Base-by-base conservation (phyloP, 1,140 invertebrate genomes). In the Drosophila orosa region DNA sequence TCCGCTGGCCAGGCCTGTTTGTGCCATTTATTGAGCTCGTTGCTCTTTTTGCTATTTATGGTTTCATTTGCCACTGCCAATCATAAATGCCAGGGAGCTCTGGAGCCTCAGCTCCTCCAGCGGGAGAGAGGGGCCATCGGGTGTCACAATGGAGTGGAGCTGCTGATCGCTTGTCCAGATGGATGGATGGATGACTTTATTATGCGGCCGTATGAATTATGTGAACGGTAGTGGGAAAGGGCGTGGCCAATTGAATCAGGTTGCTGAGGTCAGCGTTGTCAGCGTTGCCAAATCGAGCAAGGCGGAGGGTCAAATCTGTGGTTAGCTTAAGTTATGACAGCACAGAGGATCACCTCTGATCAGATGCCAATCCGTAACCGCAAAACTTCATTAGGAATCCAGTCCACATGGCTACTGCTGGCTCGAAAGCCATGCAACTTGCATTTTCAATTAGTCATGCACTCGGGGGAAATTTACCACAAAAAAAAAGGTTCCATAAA, bases 381-480 rank as follows among this genome's bases (percentile, higher is more conserved):
- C 82, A 86, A 87, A 87, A 72, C 45, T 83, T 87, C 74, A 82
- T 85, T 85, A 78, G 45, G 65, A 67, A 86, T 82, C 73, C 63
- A 63, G 58, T 56, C 22, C 24, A 62, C 39, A 44, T 42, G 5
- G 12, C 29, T 61, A 12, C 50, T 44, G 9, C 29, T 17, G n/a
- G 31, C 45, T 48, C 44, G 35, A 15, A 47, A 71, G 22, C 22
- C 56, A 52, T 22, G 29, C 24, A 42, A 19, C 58, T 60, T 56
- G 62, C 47, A 60, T 57, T 74, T 79, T 27, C 65, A 78, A 81
- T 81, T 81, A 42, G n/a, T 4, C 1, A n/a, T 50, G 22, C 61
- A 52, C 65, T 52, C 1, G 9, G 10, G 29, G 7, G 47, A 60
- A 50, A 39, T 29, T 4, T 12, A 2, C 0, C 9, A 3, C 5